Evolutionary conservation across 2,888 invertebrate genomes (phyloP).

Genomic region (Sesia apiformis): DNA sequence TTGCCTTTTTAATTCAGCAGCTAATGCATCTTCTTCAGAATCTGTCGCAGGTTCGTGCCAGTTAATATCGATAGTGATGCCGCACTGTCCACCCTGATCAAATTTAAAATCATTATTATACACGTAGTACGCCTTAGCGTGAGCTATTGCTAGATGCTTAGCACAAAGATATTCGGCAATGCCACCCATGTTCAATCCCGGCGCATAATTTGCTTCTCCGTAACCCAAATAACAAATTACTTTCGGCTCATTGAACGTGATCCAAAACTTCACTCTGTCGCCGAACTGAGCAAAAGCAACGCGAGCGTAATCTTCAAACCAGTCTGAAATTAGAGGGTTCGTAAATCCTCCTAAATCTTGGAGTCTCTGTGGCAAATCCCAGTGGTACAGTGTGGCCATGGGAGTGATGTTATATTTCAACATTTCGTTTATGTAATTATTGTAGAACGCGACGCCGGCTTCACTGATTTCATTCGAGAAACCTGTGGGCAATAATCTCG

Average conservation of each 20-base stretch:
- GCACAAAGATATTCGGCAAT: conserved; percentile 47
- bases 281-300: conserved; percentile 36
- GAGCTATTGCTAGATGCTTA: conserved; percentile 54
- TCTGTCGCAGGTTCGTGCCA: neutral
- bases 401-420: conserved; percentile 69
- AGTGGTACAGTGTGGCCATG: conserved; percentile 54
- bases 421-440: conserved; percentile 71
- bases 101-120: conserved; percentile 14
- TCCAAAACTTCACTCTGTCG: conserved; percentile 52
- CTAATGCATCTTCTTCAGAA: conserved; percentile 2
- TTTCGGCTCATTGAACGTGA: conserved; percentile 64
- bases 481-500: conserved; percentile 69
- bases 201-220: conserved; percentile 21
- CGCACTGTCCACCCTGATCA: conserved; percentile 1
- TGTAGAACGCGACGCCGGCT: conserved; percentile 74
- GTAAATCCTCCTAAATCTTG: conserved; percentile 58
- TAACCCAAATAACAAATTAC: conserved; percentile 35
- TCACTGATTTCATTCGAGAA: conserved; percentile 51
- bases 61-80: neutral
- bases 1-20: neutral
- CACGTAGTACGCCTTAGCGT: conserved; percentile 38
- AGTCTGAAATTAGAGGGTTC: conserved; percentile 31
- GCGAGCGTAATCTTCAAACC: conserved; percentile 42
- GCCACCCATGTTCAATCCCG: conserved; percentile 30
- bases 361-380: conserved; percentile 46